Evolutionary conservation across 2,113 vertebrate genomes (phyloP).

Genomic region (Oceanodroma tethys): DNA sequence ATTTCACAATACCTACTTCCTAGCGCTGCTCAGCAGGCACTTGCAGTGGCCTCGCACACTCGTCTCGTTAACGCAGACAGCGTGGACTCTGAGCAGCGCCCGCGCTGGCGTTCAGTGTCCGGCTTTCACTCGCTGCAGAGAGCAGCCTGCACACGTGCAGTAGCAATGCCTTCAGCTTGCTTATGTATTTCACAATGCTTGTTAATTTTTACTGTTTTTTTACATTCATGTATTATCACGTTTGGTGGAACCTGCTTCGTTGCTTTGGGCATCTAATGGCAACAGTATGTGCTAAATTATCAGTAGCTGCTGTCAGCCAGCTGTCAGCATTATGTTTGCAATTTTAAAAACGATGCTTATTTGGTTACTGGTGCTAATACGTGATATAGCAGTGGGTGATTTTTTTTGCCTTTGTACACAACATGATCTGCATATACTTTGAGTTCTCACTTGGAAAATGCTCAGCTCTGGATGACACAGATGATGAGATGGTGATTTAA

Average conservation of each 20-base stretch:
- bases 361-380: background rate
- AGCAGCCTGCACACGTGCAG: background rate
- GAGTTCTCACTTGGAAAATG: background rate
- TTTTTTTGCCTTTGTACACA: background rate
- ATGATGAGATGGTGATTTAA: background rate
- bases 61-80: accelerated
- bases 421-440: background rate
- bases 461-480: background rate
- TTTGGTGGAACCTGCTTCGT: background rate
- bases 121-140: accelerated
- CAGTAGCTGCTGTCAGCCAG: background rate
- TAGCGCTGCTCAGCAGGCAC: background rate
- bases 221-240: background rate
- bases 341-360: background rate
- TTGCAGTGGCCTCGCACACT: accelerated
- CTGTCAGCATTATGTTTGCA: background rate
- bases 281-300: background rate
- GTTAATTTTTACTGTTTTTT: background rate
- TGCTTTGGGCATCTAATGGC: background rate
- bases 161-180: background rate
- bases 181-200: background rate
- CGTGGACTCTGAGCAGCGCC: accelerated
- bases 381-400: background rate
- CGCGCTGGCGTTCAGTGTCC: accelerated
- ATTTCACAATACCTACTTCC: background rate